Conservation (phyloP, 2,888 invertebrate genomes). For the Amblyjoppa fuscipennis region DNA sequence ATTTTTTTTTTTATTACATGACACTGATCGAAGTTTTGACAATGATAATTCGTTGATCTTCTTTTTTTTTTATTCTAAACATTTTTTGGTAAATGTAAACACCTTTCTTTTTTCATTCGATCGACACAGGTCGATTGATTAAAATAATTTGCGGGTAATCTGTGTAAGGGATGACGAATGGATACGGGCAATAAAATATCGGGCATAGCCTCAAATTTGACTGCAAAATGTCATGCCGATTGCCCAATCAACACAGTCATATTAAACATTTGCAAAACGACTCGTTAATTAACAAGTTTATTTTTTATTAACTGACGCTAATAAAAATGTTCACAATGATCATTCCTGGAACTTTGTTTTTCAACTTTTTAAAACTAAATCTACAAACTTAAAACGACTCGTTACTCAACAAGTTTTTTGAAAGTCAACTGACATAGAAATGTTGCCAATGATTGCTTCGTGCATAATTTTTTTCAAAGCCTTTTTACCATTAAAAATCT, state of each 20-base stretch:
- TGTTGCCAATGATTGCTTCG: not conserved
- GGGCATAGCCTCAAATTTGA: too few species aligned
- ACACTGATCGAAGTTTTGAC: not conserved
- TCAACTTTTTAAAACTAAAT: not conserved
- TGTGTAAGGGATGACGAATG: not conserved
- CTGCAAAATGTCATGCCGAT: too few species aligned
- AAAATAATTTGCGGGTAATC: constrained; percentile 5
- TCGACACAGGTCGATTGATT: not conserved
- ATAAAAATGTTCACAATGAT: not conserved
- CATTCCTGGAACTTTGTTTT: not conserved
- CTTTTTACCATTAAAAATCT: not conserved
- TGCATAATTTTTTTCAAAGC: too few species aligned
- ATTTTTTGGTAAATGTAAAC: not conserved
- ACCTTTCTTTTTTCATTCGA: not conserved
- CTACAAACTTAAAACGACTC: not conserved
- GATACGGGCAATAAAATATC: too few species aligned
- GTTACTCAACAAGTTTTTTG: not conserved
- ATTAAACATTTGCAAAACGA: not conserved
- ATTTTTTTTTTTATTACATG: not conserved
- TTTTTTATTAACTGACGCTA: not conserved
- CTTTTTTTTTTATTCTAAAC: not conserved
- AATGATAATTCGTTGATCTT: not conserved
- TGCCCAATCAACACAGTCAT: too few species aligned
- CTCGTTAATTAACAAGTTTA: not conserved
- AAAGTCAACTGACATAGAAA: not conserved